Conservation (phyloP, 2,113 vertebrate species). For the Platysternon megacephalum region DNA sequence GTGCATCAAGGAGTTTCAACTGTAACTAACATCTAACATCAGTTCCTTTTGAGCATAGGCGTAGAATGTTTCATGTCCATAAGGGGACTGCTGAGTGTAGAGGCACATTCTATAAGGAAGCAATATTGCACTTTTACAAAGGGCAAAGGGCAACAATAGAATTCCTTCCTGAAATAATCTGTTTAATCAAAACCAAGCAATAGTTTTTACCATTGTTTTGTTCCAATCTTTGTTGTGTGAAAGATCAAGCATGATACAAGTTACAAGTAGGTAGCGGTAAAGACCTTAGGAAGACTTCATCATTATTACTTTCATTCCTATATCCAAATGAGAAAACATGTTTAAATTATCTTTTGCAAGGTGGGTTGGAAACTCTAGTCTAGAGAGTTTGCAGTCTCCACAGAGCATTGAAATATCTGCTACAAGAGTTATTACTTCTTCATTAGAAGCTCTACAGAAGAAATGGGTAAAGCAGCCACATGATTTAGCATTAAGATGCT, state of each 20-base stretch:
- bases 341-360: not conserved
- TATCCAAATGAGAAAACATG: not conserved
- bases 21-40: not conserved
- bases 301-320: not conserved
- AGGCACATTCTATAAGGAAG: not conserved
- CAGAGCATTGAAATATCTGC: not conserved
- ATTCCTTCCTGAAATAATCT: not conserved
- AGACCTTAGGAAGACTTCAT: not conserved
- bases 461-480: not conserved
- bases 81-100: not conserved
- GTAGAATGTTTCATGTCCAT: not conserved
- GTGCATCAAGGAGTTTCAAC: constrained; percentile 6
- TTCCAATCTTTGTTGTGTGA: not conserved
- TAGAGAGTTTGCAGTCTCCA: not conserved
- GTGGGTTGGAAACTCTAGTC: not conserved
- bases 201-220: not conserved
- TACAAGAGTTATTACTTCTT: not conserved
- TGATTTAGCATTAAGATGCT: not conserved
- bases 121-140: not conserved
- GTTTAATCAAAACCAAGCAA: not conserved
- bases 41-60: not conserved
- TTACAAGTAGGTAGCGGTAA: not conserved
- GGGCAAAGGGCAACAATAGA: not conserved
- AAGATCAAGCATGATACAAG: not conserved
- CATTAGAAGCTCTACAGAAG: not conserved